Evolutionary conservation across 1,140 invertebrate genomes (phyloP).

Genomic region (Medauroidea extradentata): DNA sequence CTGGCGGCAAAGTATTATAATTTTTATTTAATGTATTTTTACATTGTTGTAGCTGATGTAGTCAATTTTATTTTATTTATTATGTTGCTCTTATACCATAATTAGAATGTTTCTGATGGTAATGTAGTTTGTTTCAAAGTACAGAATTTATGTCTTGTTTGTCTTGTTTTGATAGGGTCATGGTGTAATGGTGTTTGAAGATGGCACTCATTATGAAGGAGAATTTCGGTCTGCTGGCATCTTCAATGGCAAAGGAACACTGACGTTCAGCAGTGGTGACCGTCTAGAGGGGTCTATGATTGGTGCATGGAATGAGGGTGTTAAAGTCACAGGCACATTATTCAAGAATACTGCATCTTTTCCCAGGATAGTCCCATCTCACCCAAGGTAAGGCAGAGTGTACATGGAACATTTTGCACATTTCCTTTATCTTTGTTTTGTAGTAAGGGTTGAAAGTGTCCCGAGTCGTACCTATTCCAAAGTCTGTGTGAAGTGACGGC

Average conservation of each 20-base stretch:
- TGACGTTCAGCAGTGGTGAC: conserved; percentile 71
- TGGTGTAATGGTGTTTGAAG: conserved; percentile 83
- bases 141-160: background rate
- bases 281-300: conserved; percentile 65
- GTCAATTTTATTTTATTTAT: background rate
- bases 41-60: too few relatives aligned
- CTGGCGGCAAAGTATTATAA: too few relatives aligned
- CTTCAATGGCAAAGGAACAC: conserved; percentile 71
- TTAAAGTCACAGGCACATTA: conserved; percentile 75
- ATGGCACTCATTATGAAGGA: conserved; percentile 84
- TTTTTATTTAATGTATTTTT: too few relatives aligned
- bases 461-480: too few relatives aligned
- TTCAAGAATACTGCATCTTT: conserved; percentile 58
- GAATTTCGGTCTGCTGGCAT: conserved; percentile 73
- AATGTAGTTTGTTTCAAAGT: background rate
- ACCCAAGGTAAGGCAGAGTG: background rate
- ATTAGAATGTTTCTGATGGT: background rate
- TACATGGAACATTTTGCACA: too few relatives aligned
- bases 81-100: background rate
- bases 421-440: too few relatives aligned
- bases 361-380: conserved; percentile 32
- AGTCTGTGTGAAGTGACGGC: too few relatives aligned
- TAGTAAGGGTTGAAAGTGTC: too few relatives aligned
- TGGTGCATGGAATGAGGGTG: conserved; percentile 75
- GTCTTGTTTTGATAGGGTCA: conserved; percentile 53